phyloP scores from a whole-genome alignment of 1,140 invertebrate species.

The Asobara japonica region DNA sequence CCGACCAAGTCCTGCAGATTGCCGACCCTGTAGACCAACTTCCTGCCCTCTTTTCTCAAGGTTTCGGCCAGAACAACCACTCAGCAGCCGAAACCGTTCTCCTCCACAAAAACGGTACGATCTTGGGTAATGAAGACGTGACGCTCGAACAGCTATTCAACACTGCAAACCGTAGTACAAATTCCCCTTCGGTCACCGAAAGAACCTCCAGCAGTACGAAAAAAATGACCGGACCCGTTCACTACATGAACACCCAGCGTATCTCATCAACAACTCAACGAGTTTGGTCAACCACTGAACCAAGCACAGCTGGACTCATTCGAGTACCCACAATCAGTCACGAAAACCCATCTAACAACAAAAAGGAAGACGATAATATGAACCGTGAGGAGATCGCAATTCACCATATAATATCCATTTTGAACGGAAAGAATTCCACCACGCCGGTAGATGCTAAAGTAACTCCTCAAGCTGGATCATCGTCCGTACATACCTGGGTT shows the following conservation, averaged over 20 bases:
- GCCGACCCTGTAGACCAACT: slow-evolving; percentile 61
- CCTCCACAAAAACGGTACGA: slow-evolving; percentile 71
- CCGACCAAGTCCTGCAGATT: slow-evolving; percentile 61
- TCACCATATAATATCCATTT: slow-evolving; percentile 73
- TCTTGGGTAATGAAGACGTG: slow-evolving; percentile 65
- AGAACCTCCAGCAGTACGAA: background rate
- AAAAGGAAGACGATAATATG: slow-evolving; percentile 54
- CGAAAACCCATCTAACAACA: slow-evolving; percentile 56
- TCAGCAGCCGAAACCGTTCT: slow-evolving; percentile 73
- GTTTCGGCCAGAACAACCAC: slow-evolving; percentile 61
- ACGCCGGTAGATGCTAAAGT: slow-evolving; percentile 10
- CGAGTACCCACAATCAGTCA: slow-evolving; percentile 68
- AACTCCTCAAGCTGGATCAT: slow-evolving; percentile 41
- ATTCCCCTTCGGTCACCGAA: background rate
- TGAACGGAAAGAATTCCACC: slow-evolving; percentile 71
- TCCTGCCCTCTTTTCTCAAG: slow-evolving; percentile 57
- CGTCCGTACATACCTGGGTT: slow-evolving; percentile 66
- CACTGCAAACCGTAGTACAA: slow-evolving; percentile 38
- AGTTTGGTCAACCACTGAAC: background rate
- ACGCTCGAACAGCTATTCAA: slow-evolving; percentile 70
- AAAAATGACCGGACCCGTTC: slow-evolving; percentile 9
- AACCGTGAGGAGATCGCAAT: slow-evolving; percentile 63
- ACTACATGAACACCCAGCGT: slow-evolving; percentile 10
- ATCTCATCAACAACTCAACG: background rate
- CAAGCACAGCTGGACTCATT: slow-evolving; percentile 53